A percentile compares a stretch with the other conserved stretches of the same genome.
Conservation (phyloP, 2,113 vertebrate genomes). For the Stictonetta naevosa region DNA sequence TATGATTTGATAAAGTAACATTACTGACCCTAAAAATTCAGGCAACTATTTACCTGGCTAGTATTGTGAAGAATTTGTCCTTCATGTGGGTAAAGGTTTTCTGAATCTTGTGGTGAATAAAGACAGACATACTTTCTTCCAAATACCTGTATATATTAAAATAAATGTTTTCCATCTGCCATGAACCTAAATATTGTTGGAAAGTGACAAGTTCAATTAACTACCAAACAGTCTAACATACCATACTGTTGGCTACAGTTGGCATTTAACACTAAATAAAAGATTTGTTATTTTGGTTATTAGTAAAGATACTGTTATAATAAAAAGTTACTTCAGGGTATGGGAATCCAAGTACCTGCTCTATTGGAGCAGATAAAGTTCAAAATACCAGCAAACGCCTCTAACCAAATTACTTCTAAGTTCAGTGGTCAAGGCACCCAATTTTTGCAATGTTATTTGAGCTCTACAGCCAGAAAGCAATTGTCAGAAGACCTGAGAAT, state of each 20-base stretch:
- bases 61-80: slow-evolving; percentile 93
- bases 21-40: background rate
- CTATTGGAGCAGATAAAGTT: background rate
- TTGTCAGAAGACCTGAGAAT: background rate
- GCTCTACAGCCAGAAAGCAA: background rate
- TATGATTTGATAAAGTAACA: background rate
- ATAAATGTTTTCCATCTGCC: background rate
- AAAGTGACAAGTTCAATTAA: background rate
- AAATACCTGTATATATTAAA: slow-evolving; percentile 80
- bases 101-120: slow-evolving; percentile 85
- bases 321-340: background rate
- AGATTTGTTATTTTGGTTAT: background rate
- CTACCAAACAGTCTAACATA: background rate
- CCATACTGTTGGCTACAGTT: background rate
- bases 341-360: background rate
- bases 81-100: slow-evolving; percentile 89
- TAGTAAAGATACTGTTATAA: background rate
- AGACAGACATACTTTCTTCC: slow-evolving; percentile 94
- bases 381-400: background rate
- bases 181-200: background rate
- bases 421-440: background rate
- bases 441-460: background rate
- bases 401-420: background rate
- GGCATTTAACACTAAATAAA: background rate
- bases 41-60: slow-evolving; percentile 85